Conservation (phyloP, 2,113 vertebrate genomes). For the Corythoichthys haematopterus region DNA sequence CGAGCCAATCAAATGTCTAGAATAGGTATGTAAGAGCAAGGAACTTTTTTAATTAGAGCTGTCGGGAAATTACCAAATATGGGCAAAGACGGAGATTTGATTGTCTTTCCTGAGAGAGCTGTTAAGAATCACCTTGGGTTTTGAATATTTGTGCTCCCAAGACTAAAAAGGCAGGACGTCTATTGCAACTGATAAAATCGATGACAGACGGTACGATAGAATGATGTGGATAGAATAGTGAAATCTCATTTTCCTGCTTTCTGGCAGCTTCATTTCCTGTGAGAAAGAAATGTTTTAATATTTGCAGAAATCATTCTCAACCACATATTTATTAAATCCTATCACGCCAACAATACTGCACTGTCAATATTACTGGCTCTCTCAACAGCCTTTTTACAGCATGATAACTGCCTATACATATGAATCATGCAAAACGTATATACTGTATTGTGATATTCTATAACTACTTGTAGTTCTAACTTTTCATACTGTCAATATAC, state of each 20-base stretch:
- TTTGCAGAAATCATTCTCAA: slow-evolving; percentile 45
- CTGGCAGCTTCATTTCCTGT: slow-evolving; percentile 66
- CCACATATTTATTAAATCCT: slow-evolving; percentile 50
- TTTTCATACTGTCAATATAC: too few species aligned
- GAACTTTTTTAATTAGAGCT: slow-evolving; percentile 66
- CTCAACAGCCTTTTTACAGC: slow-evolving; percentile 14
- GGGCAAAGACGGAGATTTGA: slow-evolving; percentile 23
- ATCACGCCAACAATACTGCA: slow-evolving; percentile 19
- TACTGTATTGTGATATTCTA: background rate
- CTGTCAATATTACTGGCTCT: slow-evolving; percentile 39
- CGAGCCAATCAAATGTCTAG: slow-evolving; percentile 64
- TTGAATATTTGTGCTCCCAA: slow-evolving; percentile 2
- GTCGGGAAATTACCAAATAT: slow-evolving; percentile 58
- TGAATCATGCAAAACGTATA: slow-evolving; percentile 4
- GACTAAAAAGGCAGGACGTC: background rate
- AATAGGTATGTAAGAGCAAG: slow-evolving; percentile 36
- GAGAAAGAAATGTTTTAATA: slow-evolving; percentile 49
- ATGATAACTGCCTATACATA: slow-evolving; percentile 17
- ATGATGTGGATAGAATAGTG: slow-evolving; percentile 23
- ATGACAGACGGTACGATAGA: slow-evolving; percentile 8
- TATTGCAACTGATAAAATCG: slow-evolving; percentile 16
- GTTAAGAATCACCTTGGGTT: slow-evolving; percentile 44
- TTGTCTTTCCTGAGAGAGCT: slow-evolving; percentile 46
- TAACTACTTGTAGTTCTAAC: background rate
- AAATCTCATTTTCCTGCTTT: slow-evolving; percentile 44